Evolutionary conservation across 30 jellyfish, hydroid and myxozoan genomes (phyloP).

Genomic region (Phacellophora camtschatica): DNA sequence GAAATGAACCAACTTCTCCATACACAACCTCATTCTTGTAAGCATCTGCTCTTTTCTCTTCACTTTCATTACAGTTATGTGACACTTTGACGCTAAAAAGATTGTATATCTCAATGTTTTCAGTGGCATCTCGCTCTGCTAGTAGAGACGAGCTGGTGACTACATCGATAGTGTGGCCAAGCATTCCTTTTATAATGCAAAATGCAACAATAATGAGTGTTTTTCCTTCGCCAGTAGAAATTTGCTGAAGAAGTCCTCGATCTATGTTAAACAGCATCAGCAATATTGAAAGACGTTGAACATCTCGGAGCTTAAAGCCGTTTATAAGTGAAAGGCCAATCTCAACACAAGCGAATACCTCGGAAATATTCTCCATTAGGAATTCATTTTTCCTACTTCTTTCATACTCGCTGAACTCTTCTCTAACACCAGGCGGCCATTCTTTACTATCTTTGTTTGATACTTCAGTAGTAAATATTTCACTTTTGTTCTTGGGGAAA

Average conservation of each 20-base stretch:
- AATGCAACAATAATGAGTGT: constrained; percentile 4
- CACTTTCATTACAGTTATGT: background rate
- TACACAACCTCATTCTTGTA: constrained; percentile 1
- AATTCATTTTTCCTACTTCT: too few relatives aligned
- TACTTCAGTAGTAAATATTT: too few relatives aligned
- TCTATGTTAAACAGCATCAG: background rate
- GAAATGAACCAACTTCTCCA: constrained; percentile 35
- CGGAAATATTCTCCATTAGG: background rate
- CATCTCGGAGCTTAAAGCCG: background rate
- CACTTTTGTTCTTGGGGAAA: too few relatives aligned
- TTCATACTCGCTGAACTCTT: too few relatives aligned
- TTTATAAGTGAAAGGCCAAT: background rate
- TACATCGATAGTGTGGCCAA: constrained; percentile 11
- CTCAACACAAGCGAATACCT: background rate
- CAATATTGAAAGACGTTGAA: background rate
- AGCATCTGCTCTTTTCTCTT: background rate
- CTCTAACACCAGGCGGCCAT: background rate
- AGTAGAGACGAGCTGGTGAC: constrained; percentile 25
- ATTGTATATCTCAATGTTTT: background rate
- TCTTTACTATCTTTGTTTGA: too few relatives aligned
- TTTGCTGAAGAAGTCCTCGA: background rate
- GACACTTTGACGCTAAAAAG: constrained; percentile 1
- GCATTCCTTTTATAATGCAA: background rate
- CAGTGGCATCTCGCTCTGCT: constrained; percentile 13
- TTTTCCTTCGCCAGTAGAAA: constrained; percentile 37